These are phyloP conservation scores for Frieseomelitta varia DNA, from an alignment of 1,140 invertebrate species.

Conservation along the genomic window DNA sequence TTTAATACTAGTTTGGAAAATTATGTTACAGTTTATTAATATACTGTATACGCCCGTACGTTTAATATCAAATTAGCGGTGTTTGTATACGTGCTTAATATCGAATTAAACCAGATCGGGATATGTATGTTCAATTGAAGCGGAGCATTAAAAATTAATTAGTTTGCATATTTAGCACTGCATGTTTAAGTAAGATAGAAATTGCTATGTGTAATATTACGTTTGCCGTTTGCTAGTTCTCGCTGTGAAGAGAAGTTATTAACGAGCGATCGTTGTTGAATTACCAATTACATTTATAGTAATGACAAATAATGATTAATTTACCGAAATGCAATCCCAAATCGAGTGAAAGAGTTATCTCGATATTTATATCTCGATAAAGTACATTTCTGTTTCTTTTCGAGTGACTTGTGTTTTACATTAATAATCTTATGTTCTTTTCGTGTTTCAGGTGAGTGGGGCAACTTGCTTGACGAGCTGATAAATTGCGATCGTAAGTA, in stretches of 20 bases:
- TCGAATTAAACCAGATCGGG: not conserved
- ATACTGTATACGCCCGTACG: not conserved
- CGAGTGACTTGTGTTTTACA: not conserved
- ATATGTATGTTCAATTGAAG: not conserved
- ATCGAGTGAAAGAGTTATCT: not conserved
- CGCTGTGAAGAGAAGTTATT: not conserved
- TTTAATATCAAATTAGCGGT: no score
- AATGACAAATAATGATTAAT: not conserved
- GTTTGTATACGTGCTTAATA: not conserved
- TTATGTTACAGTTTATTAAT: not conserved
- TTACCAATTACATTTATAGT: not conserved
- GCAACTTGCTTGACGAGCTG: constrained; percentile 8
- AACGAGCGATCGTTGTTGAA: not conserved
- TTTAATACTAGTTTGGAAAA: not conserved
- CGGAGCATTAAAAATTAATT: not conserved
- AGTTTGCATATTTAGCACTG: not conserved
- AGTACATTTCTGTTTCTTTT: not conserved
- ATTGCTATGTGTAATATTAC: not conserved
- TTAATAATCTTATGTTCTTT: not conserved
- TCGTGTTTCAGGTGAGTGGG: constrained; percentile 56
- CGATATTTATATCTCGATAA: not conserved
- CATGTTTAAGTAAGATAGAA: not conserved
- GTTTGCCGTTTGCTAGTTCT: not conserved
- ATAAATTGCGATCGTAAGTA: constrained; percentile 42
- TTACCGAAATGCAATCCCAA: not conserved